phyloP scores from a whole-genome alignment of 1,140 invertebrate species.

The Drosophila setifemur region DNA sequence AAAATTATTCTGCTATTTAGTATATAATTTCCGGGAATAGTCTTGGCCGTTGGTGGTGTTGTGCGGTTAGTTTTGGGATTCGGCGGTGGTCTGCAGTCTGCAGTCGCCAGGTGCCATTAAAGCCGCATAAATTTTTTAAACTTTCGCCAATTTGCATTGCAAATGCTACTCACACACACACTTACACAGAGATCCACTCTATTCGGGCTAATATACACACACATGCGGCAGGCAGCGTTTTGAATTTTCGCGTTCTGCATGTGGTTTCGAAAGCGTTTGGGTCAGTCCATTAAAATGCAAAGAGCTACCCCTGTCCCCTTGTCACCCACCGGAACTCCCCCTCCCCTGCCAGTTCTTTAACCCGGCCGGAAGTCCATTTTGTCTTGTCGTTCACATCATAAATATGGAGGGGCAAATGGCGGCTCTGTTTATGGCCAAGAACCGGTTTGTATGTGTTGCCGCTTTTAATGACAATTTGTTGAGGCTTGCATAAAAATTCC shows the following conservation, averaged over 20 bases:
- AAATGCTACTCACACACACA: conserved; percentile 44
- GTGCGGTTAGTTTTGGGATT: conserved; percentile 5
- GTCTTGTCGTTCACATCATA: conserved; percentile 81
- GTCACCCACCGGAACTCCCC: neutral
- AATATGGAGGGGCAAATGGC: conserved; percentile 70
- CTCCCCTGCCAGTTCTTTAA: neutral
- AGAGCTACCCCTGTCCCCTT: conserved; percentile 17
- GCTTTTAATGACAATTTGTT: conserved; percentile 81
- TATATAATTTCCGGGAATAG: conserved; percentile 71
- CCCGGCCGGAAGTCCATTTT: conserved; percentile 72
- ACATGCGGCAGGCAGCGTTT: conserved; percentile 10
- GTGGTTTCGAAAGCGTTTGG: conserved; percentile 68
- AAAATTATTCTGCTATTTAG: conserved; percentile 78
- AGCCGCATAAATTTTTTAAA: conserved; percentile 75
- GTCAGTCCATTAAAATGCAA: conserved; percentile 81
- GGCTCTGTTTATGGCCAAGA: conserved; percentile 64
- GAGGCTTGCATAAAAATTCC: conserved; percentile 70
- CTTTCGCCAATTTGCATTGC: conserved; percentile 74
- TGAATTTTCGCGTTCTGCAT: conserved; percentile 68
- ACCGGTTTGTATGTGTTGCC: conserved; percentile 39
- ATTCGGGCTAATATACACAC: conserved; percentile 3
- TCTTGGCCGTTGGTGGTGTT: conserved; percentile 8
- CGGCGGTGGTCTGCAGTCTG: conserved; percentile 31
- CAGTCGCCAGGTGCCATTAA: conserved; percentile 72
- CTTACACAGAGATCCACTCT: conserved; percentile 11